phyloP scores from a whole-genome alignment of 1,140 invertebrate genomes.

The Piezodorus guildinii region DNA sequence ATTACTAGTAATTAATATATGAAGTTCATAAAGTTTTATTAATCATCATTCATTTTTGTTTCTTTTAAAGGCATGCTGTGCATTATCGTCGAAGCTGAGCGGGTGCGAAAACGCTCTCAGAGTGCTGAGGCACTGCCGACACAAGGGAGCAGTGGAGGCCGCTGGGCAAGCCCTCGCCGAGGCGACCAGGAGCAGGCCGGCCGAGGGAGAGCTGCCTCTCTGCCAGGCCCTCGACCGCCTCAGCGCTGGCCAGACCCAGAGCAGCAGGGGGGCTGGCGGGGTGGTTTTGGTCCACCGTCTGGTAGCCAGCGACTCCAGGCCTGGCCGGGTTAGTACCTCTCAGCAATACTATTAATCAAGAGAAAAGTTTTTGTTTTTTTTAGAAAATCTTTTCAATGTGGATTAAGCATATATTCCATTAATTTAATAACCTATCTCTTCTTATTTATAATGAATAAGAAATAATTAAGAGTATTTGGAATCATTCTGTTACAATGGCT shows the following conservation, averaged over 20 bases:
- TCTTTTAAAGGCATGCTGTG: constrained; percentile 39
- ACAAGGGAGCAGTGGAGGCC: constrained; percentile 69
- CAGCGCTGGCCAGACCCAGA: constrained; percentile 17
- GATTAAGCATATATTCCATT: no score
- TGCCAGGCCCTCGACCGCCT: constrained; percentile 5
- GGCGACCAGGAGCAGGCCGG: not conserved
- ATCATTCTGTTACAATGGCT: no score
- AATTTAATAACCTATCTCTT: no score
- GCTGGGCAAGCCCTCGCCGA: constrained; percentile 40
- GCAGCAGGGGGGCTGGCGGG: constrained; percentile 60
- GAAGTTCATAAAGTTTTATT: no score
- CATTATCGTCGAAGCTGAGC: constrained; percentile 37
- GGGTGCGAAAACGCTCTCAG: constrained; percentile 41
- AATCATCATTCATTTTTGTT: no score
- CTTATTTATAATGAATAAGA: no score
- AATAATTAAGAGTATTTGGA: no score
- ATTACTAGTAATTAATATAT: no score
- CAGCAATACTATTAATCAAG: not conserved
- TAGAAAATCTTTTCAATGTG: no score
- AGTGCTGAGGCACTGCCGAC: constrained; percentile 56
- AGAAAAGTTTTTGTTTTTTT: no score
- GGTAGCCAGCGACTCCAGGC: constrained; percentile 38
- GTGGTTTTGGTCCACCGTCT: constrained; percentile 62
- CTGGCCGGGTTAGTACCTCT: not conserved
- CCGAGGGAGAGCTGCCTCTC: not conserved